Conservation (phyloP, 1,140 invertebrate species). For the Neoseiulus cucumeris region DNA sequence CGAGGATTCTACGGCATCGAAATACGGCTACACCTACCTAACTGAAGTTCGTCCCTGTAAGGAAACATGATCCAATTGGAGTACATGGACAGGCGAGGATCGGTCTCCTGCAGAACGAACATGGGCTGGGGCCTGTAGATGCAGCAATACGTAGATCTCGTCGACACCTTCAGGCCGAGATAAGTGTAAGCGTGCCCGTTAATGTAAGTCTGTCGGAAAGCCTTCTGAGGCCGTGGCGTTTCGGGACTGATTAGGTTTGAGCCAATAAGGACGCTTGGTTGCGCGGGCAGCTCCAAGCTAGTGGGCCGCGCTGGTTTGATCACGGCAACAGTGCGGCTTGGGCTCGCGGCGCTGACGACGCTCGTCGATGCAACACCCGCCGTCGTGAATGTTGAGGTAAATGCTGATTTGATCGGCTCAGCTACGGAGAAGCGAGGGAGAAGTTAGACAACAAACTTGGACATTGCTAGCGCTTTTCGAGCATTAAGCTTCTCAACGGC, state of each 20-base stretch:
- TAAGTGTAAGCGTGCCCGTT: slow-evolving; percentile 83
- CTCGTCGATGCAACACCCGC: too few species aligned
- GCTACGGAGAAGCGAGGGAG: too few species aligned
- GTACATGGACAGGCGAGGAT: slow-evolving; percentile 86
- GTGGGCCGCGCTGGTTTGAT: neutral
- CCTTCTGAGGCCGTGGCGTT: slow-evolving; percentile 63
- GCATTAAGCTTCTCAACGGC: too few species aligned
- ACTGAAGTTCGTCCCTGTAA: slow-evolving; percentile 16
- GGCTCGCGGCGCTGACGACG: too few species aligned
- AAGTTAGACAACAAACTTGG: too few species aligned
- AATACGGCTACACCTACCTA: neutral
- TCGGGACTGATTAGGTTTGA: slow-evolving; percentile 46
- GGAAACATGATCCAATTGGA: slow-evolving; percentile 65
- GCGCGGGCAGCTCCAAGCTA: slow-evolving; percentile 13
- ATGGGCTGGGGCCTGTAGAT: slow-evolving; percentile 74
- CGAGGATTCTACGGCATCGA: too few species aligned
- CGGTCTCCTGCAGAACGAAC: slow-evolving; percentile 52
- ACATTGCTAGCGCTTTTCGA: too few species aligned
- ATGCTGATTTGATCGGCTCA: too few species aligned
- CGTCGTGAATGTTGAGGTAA: too few species aligned
- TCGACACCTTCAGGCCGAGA: slow-evolving; percentile 69
- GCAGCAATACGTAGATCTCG: slow-evolving; percentile 73
- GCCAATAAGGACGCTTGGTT: slow-evolving; percentile 20
- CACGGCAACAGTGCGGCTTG: neutral
- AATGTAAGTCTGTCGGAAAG: slow-evolving; percentile 61